Percentiles rank a stretch among this genome's conserved stretches.
phyloP scores from a whole-genome alignment of 2,797 vertebrate genomes.

The Muscicapa comitata region DNA sequence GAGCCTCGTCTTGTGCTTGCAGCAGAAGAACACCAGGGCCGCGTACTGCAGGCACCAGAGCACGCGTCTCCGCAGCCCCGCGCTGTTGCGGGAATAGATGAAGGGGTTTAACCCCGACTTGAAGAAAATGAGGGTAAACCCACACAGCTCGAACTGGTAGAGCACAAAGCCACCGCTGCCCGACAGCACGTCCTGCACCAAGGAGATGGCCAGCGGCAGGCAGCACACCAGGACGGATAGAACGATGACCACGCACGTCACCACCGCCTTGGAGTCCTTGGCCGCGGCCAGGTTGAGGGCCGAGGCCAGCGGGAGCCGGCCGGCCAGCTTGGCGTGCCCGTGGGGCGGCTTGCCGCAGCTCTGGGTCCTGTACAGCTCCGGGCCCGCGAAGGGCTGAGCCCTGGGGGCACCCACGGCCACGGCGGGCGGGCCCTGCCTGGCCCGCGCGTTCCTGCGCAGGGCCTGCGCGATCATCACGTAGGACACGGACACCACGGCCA shows the following conservation, averaged over 20 bases:
- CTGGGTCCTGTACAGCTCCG: conserved; percentile 85
- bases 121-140: conserved; percentile 92
- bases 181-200: conserved; percentile 87
- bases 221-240: conserved; percentile 93
- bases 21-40: conserved; percentile 82
- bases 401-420: conserved; percentile 80
- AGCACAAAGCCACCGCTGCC: conserved; percentile 83
- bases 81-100: conserved; percentile 94
- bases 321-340: conserved; percentile 71
- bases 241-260: conserved; percentile 90
- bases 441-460: conserved; percentile 86
- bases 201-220: conserved; percentile 87
- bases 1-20: conserved; percentile 92
- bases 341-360: conserved; percentile 85
- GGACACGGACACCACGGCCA: conserved; percentile 87
- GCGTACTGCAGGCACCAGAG: conserved; percentile 87
- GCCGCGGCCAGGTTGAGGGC: conserved; percentile 68
- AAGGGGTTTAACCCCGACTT: conserved; percentile 97
- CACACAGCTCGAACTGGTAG: conserved; percentile 93
- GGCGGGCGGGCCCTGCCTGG: conserved; percentile 83
- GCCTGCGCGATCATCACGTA: conserved; percentile 93
- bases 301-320: conserved; percentile 83
- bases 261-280: conserved; percentile 91
- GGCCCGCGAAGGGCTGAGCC: conserved; percentile 77
- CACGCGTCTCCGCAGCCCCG: conserved; percentile 88